phyloP scores from a whole-genome alignment of 2,113 vertebrate genomes.

The Pseudopodoces humilis region DNA sequence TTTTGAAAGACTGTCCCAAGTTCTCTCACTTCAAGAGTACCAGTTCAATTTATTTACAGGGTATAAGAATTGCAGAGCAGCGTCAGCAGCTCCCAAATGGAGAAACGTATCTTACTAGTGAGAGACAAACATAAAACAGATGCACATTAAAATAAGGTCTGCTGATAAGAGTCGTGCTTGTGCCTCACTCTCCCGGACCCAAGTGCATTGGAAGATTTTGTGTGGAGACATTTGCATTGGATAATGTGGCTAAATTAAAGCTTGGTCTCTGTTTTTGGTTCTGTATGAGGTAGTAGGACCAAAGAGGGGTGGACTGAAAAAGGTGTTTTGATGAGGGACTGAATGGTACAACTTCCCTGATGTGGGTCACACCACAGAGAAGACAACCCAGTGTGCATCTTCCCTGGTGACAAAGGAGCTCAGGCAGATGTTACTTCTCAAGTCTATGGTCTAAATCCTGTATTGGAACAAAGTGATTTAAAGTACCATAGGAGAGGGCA shows the following conservation, averaged over 20 bases:
- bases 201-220: rapidly evolving
- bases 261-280: not conserved
- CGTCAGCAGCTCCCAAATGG: not conserved
- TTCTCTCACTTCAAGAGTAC: not conserved
- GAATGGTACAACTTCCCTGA: not conserved
- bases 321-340: not conserved
- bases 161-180: not conserved
- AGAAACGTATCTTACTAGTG: not conserved
- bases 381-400: not conserved
- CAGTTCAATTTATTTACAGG: not conserved
- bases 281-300: not conserved
- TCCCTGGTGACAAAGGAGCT: not conserved
- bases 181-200: not conserved
- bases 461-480: not conserved
- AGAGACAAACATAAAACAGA: not conserved
- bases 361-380: not conserved
- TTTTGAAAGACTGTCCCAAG: not conserved
- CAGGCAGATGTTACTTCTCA: not conserved
- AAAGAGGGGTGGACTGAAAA: too few relatives aligned
- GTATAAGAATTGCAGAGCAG: not conserved
- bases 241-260: not conserved
- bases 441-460: not conserved
- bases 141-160: not conserved
- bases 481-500: not conserved
- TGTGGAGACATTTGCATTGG: not conserved